Conservation (phyloP, 2,113 vertebrate genomes). For the Perognathus longimembris region DNA sequence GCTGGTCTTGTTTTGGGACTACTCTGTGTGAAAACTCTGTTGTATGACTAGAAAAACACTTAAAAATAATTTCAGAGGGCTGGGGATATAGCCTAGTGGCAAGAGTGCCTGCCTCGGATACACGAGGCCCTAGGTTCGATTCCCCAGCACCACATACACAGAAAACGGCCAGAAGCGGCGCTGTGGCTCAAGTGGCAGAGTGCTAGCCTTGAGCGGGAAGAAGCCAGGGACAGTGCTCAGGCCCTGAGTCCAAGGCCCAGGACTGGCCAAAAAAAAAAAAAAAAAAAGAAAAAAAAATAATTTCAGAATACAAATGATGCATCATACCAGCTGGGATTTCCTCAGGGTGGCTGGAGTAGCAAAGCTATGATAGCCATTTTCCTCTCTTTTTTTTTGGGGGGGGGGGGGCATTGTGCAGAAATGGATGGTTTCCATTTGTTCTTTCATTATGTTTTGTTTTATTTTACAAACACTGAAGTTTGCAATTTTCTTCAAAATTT, state of each 20-base stretch:
- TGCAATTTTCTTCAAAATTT: constrained; percentile 55
- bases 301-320: neutral
- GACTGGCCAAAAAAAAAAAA: too few relatives aligned
- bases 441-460: constrained; percentile 33
- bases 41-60: neutral
- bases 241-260: too few relatives aligned
- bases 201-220: too few relatives aligned
- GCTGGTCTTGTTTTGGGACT: neutral
- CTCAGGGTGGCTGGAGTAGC: neutral
- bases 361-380: neutral
- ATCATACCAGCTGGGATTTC: neutral
- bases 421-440: constrained; percentile 25
- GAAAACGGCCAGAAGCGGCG: too few relatives aligned
- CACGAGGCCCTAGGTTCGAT: too few relatives aligned
- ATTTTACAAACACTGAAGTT: constrained; percentile 41
- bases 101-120: too few relatives aligned
- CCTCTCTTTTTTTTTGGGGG: neutral
- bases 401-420: neutral
- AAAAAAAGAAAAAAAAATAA: too few relatives aligned
- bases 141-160: too few relatives aligned
- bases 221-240: too few relatives aligned
- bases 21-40: neutral
- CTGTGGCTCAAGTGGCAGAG: too few relatives aligned
- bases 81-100: too few relatives aligned
- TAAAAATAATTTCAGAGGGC: neutral